Evolutionary conservation across 2,113 vertebrate species (phyloP).

Genomic region (Sebastes schlegelii): DNA sequence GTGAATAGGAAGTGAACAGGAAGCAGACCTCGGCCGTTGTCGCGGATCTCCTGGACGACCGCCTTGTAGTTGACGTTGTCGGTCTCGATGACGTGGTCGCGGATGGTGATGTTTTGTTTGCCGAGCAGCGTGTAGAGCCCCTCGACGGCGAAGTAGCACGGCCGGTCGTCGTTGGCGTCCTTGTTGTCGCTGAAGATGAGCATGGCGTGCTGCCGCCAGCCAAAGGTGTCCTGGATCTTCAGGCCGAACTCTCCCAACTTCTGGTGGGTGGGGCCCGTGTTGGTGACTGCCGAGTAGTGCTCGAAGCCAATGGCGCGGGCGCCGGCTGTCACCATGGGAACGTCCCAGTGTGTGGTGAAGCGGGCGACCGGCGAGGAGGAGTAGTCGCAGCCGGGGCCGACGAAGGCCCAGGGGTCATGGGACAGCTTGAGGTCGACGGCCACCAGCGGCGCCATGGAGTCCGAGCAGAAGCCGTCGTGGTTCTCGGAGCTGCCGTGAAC

Average conservation of each 20-base stretch:
- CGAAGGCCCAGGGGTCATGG: slow-evolving; percentile 86
- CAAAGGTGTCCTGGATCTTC: slow-evolving; percentile 85
- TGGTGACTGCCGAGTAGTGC: slow-evolving; percentile 84
- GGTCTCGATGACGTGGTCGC: slow-evolving; percentile 79
- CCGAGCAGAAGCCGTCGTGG: slow-evolving; percentile 86
- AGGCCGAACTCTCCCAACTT: slow-evolving; percentile 89
- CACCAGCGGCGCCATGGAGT: slow-evolving; percentile 87
- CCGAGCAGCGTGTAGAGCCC: slow-evolving; percentile 84
- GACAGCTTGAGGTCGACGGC: slow-evolving; percentile 90
- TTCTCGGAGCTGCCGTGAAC: slow-evolving; percentile 89
- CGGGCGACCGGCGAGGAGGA: slow-evolving; percentile 88
- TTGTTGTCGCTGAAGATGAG: slow-evolving; percentile 86
- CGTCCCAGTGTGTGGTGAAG: slow-evolving; percentile 90
- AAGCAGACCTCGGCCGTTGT: slow-evolving; percentile 77
- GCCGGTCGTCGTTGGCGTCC: slow-evolving; percentile 81
- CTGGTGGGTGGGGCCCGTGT: slow-evolving; percentile 89
- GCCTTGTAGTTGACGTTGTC: slow-evolving; percentile 71
- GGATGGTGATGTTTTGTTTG: slow-evolving; percentile 81
- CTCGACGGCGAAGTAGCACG: slow-evolving; percentile 89
- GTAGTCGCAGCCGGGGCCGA: slow-evolving; percentile 93
- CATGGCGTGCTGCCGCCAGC: slow-evolving; percentile 86
- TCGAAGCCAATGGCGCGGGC: slow-evolving; percentile 88
- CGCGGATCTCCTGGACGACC: slow-evolving; percentile 82
- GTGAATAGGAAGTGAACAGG: too few species aligned
- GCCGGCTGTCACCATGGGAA: slow-evolving; percentile 91